Conservation (phyloP, 1,140 invertebrate species). For the Drosophila neocordata region DNA sequence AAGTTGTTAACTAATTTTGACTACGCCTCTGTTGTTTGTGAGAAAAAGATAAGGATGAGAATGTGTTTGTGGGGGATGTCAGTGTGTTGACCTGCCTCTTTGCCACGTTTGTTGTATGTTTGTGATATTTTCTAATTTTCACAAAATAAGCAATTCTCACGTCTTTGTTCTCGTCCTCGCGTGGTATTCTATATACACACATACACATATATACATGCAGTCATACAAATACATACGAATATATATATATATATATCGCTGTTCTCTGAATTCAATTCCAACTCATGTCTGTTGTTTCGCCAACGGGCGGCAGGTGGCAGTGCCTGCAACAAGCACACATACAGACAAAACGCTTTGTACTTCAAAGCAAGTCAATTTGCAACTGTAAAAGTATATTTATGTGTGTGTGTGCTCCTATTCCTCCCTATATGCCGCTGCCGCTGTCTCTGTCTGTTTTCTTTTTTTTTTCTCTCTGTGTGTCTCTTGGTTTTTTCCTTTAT, state of each 20-base stretch:
- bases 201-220: too few species aligned
- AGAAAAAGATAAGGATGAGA: not conserved
- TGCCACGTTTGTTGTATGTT: slow-evolving; percentile 33
- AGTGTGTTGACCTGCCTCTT: slow-evolving; percentile 23
- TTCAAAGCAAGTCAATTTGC: slow-evolving; percentile 75
- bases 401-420: slow-evolving; percentile 2
- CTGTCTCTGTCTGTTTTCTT: slow-evolving; percentile 31
- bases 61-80: not conserved
- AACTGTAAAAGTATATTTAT: slow-evolving; percentile 31
- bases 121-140: slow-evolving; percentile 78
- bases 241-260: slow-evolving; percentile 11
- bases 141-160: slow-evolving; percentile 80
- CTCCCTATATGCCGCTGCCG: not conserved
- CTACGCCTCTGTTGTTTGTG: not conserved
- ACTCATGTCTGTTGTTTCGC: slow-evolving; percentile 58
- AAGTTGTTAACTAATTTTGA: not conserved
- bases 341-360: slow-evolving; percentile 66
- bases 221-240: too few species aligned
- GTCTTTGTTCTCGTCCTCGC: slow-evolving; percentile 55
- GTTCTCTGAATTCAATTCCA: slow-evolving; percentile 65
- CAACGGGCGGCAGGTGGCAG: slow-evolving; percentile 64
- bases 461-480: slow-evolving; percentile 27
- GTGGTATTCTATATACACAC: slow-evolving; percentile 37
- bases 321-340: slow-evolving; percentile 25
- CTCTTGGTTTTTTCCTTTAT: slow-evolving; percentile 35